Evolutionary conservation across 2,888 invertebrate genomes (phyloP), one percentile per base, ranked within the genome.

Genomic region (Allophyes oxyacanthae): DNA sequence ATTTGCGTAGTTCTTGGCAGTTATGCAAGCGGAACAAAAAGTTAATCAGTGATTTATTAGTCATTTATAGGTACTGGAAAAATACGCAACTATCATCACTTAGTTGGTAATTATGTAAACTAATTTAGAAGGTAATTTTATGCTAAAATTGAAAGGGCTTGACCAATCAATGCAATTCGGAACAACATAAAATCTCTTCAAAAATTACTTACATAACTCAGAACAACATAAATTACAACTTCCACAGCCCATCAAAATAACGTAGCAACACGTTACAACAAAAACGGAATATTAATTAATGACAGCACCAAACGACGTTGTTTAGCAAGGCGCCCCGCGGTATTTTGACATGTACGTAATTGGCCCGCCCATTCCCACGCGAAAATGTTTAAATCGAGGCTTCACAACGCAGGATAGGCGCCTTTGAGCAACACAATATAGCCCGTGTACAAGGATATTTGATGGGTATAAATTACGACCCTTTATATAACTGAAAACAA

Each of bases 311-410:
- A 71, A 64, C 52, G 43, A 48, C 54, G 44, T 56, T 59, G 57
- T 68, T 56, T 52, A 64, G 46, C 51, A 58, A 54, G 57, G 34
- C 54, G 49, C 46, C 64, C 50, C 49, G 54, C 51, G 36, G 60
- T 72, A 66, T 78, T n/a, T 65, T 72, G 64, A 68, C 64, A 66
- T 65, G 59, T 33, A 53, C 61, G 45, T 74, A 75, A 78, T 76
- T 78, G 65, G 52, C 44, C 45, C 49, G 46, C 37, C 34, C 42
- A 40, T 30, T 55, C 51, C 15, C 43, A 37, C 6, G 37, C 26
- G 15, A 64, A 52, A 56, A 32, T 42, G 15, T 53, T 8, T 57
- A 11, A 57, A 56, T 40, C 30, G 46, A 41, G 13, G 14, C 20
- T 34, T 42, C 41, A 49, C 20, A 71, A 33, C 34, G 5, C 6